Evolutionary conservation across 2,797 vertebrate species (phyloP).

Genomic region (Lindbergichthys nudifrons): DNA sequence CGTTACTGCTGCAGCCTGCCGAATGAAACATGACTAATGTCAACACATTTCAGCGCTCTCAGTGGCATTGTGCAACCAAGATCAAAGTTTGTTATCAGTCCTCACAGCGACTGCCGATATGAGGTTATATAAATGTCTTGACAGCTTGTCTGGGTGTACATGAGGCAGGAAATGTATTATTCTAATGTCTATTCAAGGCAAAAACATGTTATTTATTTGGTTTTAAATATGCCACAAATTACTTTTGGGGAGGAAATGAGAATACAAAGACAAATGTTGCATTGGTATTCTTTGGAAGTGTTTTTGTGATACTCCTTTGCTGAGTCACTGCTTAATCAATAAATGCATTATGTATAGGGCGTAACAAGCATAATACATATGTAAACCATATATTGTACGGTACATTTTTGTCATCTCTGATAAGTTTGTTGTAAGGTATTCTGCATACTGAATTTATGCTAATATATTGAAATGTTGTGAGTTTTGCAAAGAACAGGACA

Average conservation of each 20-base stretch:
- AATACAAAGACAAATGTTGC: background rate
- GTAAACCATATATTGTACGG: too few species aligned
- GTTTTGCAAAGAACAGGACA: background rate
- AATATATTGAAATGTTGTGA: background rate
- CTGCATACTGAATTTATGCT: background rate
- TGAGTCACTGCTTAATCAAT: too few species aligned
- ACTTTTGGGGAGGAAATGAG: background rate
- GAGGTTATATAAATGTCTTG: background rate
- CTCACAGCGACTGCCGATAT: background rate
- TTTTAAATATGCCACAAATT: background rate
- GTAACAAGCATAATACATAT: too few species aligned
- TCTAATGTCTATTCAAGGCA: background rate
- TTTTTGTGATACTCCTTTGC: too few species aligned
- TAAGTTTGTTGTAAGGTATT: background rate
- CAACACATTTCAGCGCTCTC: slow-evolving; percentile 23
- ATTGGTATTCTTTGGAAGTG: too few species aligned
- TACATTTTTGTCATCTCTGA: too few species aligned
- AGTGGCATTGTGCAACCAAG: slow-evolving; percentile 3
- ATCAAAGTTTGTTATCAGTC: slow-evolving; percentile 19
- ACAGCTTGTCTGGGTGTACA: background rate
- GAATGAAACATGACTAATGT: slow-evolving; percentile 17
- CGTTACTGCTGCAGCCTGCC: slow-evolving; percentile 15
- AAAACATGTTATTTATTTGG: slow-evolving; percentile 11
- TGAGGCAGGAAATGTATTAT: background rate
- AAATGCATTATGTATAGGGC: too few species aligned